These are phyloP conservation scores for Pogonocherus hispidulus DNA, from an alignment of 2,888 invertebrate species.

Conservation along the genomic window DNA sequence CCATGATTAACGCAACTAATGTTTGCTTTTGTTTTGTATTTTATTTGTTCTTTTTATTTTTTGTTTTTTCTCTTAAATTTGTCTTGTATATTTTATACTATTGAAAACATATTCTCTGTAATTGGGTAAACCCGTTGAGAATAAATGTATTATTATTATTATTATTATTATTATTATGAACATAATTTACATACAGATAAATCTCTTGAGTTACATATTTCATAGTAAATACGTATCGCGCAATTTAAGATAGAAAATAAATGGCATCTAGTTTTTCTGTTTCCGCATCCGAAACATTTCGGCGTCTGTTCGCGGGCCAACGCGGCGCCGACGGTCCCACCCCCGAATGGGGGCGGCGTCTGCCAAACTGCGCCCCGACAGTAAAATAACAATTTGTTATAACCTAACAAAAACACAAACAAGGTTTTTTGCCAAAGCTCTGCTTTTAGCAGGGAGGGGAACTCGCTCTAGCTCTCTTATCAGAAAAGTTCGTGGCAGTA, in stretches of 20 bases:
- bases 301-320: constrained; percentile 62
- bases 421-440: constrained; percentile 52
- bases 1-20: no score
- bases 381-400: constrained; percentile 67
- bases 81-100: no score
- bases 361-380: constrained; percentile 53
- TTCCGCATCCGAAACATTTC: constrained; percentile 55
- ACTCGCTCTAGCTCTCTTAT: constrained; percentile 11
- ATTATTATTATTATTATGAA: no score
- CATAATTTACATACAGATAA: background rate
- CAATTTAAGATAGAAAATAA: constrained; percentile 41
- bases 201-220: background rate
- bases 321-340: constrained; percentile 61
- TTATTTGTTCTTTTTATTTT: no score
- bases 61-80: no score
- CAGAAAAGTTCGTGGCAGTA: background rate
- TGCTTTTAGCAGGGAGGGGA: constrained; percentile 33
- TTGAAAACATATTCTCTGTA: no score
- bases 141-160: no score
- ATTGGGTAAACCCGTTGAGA: no score
- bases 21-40: no score
- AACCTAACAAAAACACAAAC: constrained; percentile 60
- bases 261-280: constrained; percentile 50
- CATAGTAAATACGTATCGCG: background rate
- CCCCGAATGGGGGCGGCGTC: constrained; percentile 48